These are phyloP conservation scores for Sakesphorus luctuosus DNA, from an alignment of 2,113 vertebrate genomes.

Conservation along the genomic window DNA sequence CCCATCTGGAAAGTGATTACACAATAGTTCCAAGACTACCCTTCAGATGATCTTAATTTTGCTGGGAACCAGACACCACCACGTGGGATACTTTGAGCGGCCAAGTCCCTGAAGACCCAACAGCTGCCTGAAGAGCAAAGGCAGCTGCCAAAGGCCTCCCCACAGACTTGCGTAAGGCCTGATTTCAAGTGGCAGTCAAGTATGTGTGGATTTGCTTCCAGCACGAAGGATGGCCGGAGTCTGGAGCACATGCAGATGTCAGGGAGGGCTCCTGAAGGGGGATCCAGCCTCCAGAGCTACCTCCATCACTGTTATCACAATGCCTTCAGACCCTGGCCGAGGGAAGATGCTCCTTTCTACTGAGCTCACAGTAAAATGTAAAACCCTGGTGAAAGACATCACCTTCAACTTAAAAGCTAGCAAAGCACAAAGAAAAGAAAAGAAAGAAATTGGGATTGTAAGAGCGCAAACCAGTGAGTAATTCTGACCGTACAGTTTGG, in stretches of 20 bases:
- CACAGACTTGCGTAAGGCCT: neutral
- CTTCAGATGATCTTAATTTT: neutral
- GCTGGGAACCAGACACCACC: neutral
- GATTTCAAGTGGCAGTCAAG: neutral
- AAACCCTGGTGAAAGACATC: neutral
- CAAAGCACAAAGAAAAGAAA: neutral
- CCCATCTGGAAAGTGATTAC: neutral
- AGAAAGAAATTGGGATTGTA: neutral
- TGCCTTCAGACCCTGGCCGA: neutral
- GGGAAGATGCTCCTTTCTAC: neutral
- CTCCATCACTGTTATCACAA: accelerated
- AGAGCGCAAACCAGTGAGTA: neutral
- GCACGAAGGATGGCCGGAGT: neutral
- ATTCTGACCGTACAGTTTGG: neutral
- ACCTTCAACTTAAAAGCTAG: neutral
- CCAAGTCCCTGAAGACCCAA: neutral
- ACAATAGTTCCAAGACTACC: neutral
- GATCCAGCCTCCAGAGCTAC: neutral
- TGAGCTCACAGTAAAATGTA: neutral
- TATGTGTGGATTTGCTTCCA: neutral
- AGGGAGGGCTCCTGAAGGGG: neutral
- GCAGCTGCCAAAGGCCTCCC: neutral
- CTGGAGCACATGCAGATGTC: neutral
- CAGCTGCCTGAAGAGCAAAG: neutral
- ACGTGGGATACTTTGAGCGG: neutral